Percentiles rank a stretch among this genome's conserved stretches.
These are phyloP conservation scores for Radopholus similis DNA, from an alignment of 1,140 invertebrate species.

Conservation along the genomic window DNA sequence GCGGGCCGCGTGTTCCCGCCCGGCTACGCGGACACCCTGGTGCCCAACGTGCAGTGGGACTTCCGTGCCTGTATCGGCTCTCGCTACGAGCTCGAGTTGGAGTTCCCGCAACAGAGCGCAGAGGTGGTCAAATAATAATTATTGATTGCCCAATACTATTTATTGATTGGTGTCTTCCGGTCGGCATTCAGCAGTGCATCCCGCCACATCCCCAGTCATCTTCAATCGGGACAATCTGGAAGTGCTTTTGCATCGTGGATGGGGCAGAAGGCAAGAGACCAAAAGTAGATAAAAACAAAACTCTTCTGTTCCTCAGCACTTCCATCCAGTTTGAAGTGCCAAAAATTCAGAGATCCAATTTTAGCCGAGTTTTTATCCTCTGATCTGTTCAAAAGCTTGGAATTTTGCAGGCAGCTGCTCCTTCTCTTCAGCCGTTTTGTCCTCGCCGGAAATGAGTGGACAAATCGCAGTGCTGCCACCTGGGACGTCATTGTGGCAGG, in stretches of 20 bases:
- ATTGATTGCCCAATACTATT: background rate
- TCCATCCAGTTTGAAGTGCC: too few relatives aligned
- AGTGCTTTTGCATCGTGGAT: background rate
- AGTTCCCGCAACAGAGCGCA: slow-evolving; percentile 32
- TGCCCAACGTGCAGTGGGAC: slow-evolving; percentile 42
- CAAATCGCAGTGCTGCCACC: slow-evolving; percentile 10
- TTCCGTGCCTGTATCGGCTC: slow-evolving; percentile 44
- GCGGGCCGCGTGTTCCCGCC: slow-evolving; percentile 41
- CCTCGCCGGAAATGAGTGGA: too few relatives aligned
- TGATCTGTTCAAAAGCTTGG: slow-evolving; percentile 31
- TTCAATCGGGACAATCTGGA: slow-evolving; percentile 10
- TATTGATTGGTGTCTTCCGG: background rate
- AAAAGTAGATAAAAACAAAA: too few relatives aligned
- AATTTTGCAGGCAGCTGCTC: slow-evolving; percentile 1
- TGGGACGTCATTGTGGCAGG: slow-evolving; percentile 21
- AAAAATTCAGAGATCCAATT: too few relatives aligned
- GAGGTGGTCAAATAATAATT: background rate
- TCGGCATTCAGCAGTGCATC: background rate
- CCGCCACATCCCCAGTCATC: background rate
- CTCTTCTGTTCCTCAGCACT: too few relatives aligned
- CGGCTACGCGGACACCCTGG: slow-evolving; percentile 42
- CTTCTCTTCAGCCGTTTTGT: slow-evolving; percentile 35
- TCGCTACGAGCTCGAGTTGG: slow-evolving; percentile 48
- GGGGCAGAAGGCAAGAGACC: background rate
- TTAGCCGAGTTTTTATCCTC: background rate